A percentile compares a stretch with the other conserved stretches of the same genome.
Conservation (phyloP, 2,888 invertebrate species). For the Volucella inflata region DNA sequence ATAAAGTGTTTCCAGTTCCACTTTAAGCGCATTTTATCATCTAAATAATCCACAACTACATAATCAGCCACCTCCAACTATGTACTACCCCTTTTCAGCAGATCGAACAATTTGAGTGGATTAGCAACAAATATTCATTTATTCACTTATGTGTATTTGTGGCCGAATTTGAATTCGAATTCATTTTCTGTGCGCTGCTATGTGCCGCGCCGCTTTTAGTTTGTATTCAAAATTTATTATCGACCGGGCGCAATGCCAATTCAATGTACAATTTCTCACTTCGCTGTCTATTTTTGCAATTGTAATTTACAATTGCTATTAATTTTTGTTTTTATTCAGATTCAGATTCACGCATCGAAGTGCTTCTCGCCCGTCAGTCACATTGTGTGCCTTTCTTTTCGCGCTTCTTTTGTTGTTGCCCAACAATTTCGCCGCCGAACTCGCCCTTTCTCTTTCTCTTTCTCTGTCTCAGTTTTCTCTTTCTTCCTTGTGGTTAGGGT, state of each 20-base stretch:
- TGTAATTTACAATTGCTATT: conserved; percentile 74
- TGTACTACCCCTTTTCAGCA: background rate
- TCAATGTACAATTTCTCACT: conserved; percentile 70
- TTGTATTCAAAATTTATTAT: conserved; percentile 60
- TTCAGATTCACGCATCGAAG: background rate
- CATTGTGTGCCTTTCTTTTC: conserved; percentile 16
- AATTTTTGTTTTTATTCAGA: conserved; percentile 57
- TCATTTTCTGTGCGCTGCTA: conserved; percentile 3
- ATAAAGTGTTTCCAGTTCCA: conserved; percentile 26
- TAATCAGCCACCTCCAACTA: conserved; percentile 22
- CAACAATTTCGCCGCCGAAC: conserved; percentile 30
- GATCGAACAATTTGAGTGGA: conserved; percentile 69
- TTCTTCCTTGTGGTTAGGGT: conserved; percentile 24
- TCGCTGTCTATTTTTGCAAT: conserved; percentile 71
- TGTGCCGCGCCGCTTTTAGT: conserved; percentile 26
- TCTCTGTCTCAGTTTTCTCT: too few species aligned
- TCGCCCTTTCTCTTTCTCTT: background rate
- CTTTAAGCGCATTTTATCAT: conserved; percentile 20
- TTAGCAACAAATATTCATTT: conserved; percentile 45
- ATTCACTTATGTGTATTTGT: conserved; percentile 6
- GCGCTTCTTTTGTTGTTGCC: conserved; percentile 26
- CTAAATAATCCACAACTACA: conserved; percentile 61
- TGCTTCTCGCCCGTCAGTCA: background rate
- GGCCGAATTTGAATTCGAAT: conserved; percentile 34
- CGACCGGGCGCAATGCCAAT: conserved; percentile 70